Conservation (phyloP, 1,140 invertebrate species). For the Neodiprion pinetum region DNA sequence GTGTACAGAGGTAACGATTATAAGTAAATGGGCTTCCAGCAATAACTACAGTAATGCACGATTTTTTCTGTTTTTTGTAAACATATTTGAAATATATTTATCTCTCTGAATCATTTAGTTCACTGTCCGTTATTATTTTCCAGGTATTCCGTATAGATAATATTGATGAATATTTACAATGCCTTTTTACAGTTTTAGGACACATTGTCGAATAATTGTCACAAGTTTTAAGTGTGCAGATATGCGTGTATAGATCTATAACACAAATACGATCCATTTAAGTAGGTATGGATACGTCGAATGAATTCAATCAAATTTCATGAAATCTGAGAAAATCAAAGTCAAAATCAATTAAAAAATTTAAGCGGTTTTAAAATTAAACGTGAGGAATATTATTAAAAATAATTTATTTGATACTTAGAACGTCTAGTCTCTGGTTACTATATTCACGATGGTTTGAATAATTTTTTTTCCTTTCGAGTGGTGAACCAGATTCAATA, state of each 20-base stretch:
- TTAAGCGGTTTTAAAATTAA: too few relatives aligned
- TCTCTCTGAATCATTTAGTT: neutral
- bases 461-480: conserved; percentile 81
- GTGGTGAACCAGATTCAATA: conserved; percentile 77
- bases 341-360: too few relatives aligned
- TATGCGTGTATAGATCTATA: neutral
- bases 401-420: conserved; percentile 17
- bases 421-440: conserved; percentile 63
- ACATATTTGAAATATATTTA: conserved; percentile 2
- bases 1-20: too few relatives aligned
- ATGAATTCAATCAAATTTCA: neutral
- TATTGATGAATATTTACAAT: neutral
- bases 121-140: neutral
- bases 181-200: neutral
- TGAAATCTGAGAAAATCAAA: neutral
- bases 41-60: too few relatives aligned
- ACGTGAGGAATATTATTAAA: neutral
- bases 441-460: conserved; percentile 76
- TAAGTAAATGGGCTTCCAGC: too few relatives aligned
- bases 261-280: neutral
- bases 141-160: neutral
- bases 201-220: neutral
- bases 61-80: neutral
- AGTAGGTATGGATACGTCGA: neutral
- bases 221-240: neutral